These are phyloP conservation scores for Drosophila stalkeri DNA, from an alignment of 2,888 invertebrate species.

Conservation along the genomic window DNA sequence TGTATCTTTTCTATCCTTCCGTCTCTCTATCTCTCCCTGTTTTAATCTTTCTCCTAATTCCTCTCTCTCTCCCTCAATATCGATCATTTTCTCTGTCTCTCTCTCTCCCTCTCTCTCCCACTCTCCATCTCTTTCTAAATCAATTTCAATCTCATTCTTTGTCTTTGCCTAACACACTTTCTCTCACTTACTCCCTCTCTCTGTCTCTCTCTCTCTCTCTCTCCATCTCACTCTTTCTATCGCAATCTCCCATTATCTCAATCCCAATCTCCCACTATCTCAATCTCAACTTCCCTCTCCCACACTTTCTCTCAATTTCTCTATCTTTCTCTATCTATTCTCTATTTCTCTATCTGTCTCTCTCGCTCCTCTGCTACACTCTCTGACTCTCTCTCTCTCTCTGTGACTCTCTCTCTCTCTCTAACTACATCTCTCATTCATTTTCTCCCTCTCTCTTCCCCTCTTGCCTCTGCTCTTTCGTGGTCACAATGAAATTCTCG, in stretches of 20 bases:
- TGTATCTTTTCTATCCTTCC: neutral
- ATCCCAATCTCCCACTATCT: neutral
- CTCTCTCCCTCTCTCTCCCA: neutral
- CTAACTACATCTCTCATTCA: neutral
- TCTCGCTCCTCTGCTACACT: neutral
- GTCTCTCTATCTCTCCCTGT: neutral
- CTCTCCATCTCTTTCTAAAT: neutral
- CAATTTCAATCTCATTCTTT: neutral
- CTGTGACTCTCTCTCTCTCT: neutral
- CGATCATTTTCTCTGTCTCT: neutral
- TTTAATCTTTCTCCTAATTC: neutral
- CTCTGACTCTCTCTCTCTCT: neutral
- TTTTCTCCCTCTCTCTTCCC: too few species aligned
- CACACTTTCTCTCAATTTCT: neutral
- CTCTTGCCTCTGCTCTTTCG: neutral
- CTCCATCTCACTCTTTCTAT: neutral
- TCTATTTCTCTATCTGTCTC: neutral
- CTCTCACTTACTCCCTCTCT: neutral
- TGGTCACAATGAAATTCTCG: neutral
- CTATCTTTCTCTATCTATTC: too few species aligned
- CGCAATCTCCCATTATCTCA: neutral
- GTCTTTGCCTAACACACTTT: neutral
- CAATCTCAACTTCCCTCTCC: neutral
- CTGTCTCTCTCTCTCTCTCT: neutral
- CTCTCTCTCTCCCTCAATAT: neutral